phyloP scores from a whole-genome alignment of 2,888 invertebrate species.

The Lasiommata megera region DNA sequence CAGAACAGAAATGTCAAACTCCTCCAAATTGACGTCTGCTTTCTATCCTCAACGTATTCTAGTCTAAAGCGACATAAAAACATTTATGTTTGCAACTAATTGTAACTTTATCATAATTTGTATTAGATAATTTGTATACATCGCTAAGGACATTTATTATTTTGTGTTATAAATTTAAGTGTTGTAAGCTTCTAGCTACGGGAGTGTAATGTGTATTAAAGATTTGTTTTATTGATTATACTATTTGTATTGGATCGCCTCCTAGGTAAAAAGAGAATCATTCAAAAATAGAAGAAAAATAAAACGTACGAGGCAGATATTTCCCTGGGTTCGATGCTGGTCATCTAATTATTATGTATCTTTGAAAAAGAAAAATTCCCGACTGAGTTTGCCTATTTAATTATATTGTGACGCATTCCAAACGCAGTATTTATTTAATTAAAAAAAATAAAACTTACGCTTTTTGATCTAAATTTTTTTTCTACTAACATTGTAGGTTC shows the following conservation, averaged over 20 bases:
- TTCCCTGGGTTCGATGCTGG: constrained; percentile 59
- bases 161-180: constrained; percentile 57
- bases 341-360: constrained; percentile 54
- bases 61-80: constrained; percentile 75
- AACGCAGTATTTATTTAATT: constrained; percentile 67
- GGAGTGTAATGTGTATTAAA: constrained; percentile 69
- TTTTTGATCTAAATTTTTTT: constrained; percentile 51
- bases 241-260: constrained; percentile 50
- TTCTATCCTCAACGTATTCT: constrained; percentile 81
- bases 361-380: constrained; percentile 36
- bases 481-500: constrained; percentile 34
- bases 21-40: constrained; percentile 72
- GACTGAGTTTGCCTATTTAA: constrained; percentile 56
- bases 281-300: constrained; percentile 32
- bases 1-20: constrained; percentile 61
- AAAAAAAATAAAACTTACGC: constrained; percentile 51
- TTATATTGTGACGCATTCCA: constrained; percentile 70
- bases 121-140: constrained; percentile 55
- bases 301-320: constrained; percentile 47
- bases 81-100: constrained; percentile 74
- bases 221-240: constrained; percentile 44
- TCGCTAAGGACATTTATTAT: constrained; percentile 60
- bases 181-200: constrained; percentile 64
- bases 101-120: constrained; percentile 68
- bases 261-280: constrained; percentile 55